Evolutionary conservation across 2,113 vertebrate genomes (phyloP).

Genomic region (Odocoileus hemionus): DNA sequence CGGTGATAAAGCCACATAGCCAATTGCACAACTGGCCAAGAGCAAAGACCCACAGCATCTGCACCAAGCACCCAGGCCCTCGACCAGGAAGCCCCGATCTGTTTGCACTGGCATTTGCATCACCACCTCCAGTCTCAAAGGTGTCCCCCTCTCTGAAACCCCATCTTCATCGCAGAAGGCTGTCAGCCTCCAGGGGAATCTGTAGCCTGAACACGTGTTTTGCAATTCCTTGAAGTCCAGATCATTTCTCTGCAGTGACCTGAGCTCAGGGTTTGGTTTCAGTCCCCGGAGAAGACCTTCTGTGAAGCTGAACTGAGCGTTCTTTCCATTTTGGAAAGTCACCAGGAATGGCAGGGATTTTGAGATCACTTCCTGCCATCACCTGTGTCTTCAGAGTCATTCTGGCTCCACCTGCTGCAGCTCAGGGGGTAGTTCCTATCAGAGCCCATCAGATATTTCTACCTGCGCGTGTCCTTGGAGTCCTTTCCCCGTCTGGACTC

Average conservation of each 20-base stretch:
- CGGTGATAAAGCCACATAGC: neutral
- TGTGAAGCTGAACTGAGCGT: neutral
- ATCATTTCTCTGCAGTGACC: neutral
- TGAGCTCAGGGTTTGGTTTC: neutral
- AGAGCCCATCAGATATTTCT: neutral
- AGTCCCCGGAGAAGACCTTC: neutral
- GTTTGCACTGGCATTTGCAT: neutral
- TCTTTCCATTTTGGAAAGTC: neutral
- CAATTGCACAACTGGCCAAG: neutral
- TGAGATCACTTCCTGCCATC: neutral
- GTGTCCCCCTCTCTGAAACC: neutral
- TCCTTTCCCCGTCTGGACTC: neutral
- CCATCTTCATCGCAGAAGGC: neutral
- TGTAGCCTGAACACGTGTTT: neutral
- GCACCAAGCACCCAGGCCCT: neutral
- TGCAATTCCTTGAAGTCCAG: neutral
- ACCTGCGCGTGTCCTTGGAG: neutral
- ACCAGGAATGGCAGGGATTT: neutral
- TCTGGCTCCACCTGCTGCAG: fast-evolving
- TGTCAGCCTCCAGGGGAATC: neutral
- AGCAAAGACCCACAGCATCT: neutral
- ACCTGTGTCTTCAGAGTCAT: neutral
- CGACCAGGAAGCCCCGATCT: neutral
- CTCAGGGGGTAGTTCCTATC: neutral
- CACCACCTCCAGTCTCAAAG: neutral